A percentile compares a stretch with the other conserved stretches of the same genome.
Conservation (phyloP, 1,140 invertebrate genomes). For the Maconellicoccus hirsutus region DNA sequence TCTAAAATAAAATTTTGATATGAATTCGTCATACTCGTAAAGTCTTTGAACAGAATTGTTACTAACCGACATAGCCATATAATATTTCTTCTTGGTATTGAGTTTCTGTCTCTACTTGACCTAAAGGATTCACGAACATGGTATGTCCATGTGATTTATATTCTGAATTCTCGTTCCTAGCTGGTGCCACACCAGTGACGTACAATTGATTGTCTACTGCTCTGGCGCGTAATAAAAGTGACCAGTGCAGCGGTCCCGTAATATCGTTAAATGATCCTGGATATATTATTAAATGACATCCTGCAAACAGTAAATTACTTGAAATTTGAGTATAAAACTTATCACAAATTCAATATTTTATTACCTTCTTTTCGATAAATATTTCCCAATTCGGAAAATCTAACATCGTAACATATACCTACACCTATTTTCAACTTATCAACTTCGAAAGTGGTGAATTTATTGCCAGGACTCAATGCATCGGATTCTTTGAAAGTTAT, state of each 20-base stretch:
- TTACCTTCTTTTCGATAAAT: constrained; percentile 63
- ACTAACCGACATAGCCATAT: constrained; percentile 57
- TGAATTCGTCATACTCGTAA: too few species aligned
- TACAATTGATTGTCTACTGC: constrained; percentile 81
- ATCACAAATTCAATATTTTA: constrained; percentile 6
- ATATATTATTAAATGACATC: constrained; percentile 74
- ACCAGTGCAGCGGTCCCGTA: constrained; percentile 87
- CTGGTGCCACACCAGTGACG: constrained; percentile 62
- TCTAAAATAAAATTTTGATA: constrained; percentile 45
- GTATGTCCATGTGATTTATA: constrained; percentile 88
- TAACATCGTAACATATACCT: constrained; percentile 89
- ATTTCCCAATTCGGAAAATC: constrained; percentile 80
- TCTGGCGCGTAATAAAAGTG: constrained; percentile 61
- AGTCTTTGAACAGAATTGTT: constrained; percentile 33
- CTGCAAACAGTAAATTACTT: constrained; percentile 35
- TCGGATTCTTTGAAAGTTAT: constrained; percentile 91
- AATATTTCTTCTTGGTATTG: constrained; percentile 58
- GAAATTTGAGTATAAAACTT: neutral
- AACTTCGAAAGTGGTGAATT: constrained; percentile 61
- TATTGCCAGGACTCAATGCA: constrained; percentile 59
- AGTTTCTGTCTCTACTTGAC: constrained; percentile 56
- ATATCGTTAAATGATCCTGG: constrained; percentile 95
- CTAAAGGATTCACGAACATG: constrained; percentile 77
- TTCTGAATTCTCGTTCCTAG: constrained; percentile 51
- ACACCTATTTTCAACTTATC: constrained; percentile 69